phyloP scores from a whole-genome alignment of 1,140 invertebrate species.

The Lethocerus indicus region DNA sequence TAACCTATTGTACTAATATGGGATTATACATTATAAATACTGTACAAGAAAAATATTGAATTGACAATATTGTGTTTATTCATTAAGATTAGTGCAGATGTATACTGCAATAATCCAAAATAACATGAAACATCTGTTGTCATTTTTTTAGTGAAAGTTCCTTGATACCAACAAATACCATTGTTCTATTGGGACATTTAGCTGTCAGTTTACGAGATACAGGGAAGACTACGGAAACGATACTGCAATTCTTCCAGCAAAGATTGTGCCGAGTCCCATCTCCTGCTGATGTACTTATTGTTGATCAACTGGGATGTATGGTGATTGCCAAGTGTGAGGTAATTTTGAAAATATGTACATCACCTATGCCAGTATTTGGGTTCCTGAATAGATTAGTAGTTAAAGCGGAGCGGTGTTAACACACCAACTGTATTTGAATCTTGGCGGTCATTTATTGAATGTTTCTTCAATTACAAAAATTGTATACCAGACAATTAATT shows the following conservation, averaged over 20 bases:
- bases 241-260: slow-evolving; percentile 93
- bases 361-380: no score
- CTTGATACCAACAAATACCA: slow-evolving; percentile 88
- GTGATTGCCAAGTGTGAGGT: slow-evolving; percentile 78
- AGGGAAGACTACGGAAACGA: slow-evolving; percentile 83
- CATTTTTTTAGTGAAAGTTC: slow-evolving; percentile 53
- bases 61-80: background rate
- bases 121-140: no score
- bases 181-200: slow-evolving; percentile 92
- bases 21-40: background rate
- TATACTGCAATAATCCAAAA: no score
- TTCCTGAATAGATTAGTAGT: no score
- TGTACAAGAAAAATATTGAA: background rate
- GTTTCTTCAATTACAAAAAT: no score
- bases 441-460: no score
- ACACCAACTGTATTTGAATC: no score
- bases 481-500: no score
- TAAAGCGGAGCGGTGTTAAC: no score
- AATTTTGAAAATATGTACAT: no score
- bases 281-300: slow-evolving; percentile 79
- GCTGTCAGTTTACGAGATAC: slow-evolving; percentile 87
- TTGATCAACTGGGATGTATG: slow-evolving; percentile 95
- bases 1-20: background rate
- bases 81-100: no score
- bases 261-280: slow-evolving; percentile 79